Conservation (phyloP, 2,797 vertebrate species). For the Neostethus bicornis region DNA sequence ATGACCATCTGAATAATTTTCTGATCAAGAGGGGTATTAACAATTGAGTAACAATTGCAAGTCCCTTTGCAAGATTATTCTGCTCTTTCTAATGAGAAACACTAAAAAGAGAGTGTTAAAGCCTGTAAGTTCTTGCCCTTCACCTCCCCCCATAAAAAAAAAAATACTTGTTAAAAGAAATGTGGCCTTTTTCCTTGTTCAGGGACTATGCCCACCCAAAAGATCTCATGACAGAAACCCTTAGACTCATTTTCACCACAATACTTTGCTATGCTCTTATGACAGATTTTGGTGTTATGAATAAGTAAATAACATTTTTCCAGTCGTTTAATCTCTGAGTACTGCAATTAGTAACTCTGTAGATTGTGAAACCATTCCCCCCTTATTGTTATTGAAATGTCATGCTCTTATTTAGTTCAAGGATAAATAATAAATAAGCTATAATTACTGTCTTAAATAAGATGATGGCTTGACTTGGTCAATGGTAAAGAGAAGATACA, state of each 20-base stretch:
- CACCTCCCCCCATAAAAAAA: slow-evolving; percentile 33
- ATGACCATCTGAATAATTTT: slow-evolving; percentile 18
- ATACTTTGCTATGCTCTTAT: slow-evolving; percentile 55
- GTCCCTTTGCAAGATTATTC: slow-evolving; percentile 25
- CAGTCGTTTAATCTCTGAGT: slow-evolving; percentile 83
- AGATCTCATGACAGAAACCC: slow-evolving; percentile 55
- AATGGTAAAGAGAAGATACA: slow-evolving; percentile 88
- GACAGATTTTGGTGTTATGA: slow-evolving; percentile 68
- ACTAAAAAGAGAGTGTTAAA: slow-evolving; percentile 47
- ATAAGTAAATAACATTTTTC: slow-evolving; percentile 81
- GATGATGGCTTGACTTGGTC: slow-evolving; percentile 89
- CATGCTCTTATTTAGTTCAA: slow-evolving; percentile 95
- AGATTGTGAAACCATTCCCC: slow-evolving; percentile 77
- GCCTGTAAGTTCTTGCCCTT: slow-evolving; percentile 55
- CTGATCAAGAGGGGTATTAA: background rate
- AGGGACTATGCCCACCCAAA: slow-evolving; percentile 60
- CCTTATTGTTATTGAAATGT: slow-evolving; percentile 95
- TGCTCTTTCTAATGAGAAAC: slow-evolving; percentile 44
- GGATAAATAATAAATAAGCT: slow-evolving; percentile 99
- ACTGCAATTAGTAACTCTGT: slow-evolving; percentile 94
- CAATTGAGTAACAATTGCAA: slow-evolving; percentile 48
- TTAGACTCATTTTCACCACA: slow-evolving; percentile 52
- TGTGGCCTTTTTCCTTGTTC: slow-evolving; percentile 45
- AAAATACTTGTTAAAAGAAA: slow-evolving; percentile 66
- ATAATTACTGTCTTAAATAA: slow-evolving; percentile 97